phyloP scores from a whole-genome alignment of 2,113 vertebrate genomes.

The Paedocypris sp. region DNA sequence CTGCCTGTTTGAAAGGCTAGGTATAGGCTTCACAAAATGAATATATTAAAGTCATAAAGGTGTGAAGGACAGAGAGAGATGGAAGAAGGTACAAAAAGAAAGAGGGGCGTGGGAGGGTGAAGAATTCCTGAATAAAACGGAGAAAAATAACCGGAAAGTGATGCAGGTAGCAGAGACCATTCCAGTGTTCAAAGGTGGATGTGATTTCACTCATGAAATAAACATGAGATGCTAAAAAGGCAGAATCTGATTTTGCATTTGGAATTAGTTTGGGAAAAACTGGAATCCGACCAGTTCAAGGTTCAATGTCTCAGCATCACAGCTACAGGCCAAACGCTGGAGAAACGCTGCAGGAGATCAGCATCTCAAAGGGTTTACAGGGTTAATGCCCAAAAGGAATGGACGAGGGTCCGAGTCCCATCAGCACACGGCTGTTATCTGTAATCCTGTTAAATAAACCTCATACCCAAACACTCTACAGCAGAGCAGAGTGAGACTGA shows the following conservation, averaged over 20 bases:
- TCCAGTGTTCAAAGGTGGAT: constrained; percentile 22
- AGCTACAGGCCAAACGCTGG: constrained; percentile 23
- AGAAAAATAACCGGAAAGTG: constrained; percentile 27
- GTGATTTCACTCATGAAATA: constrained; percentile 15
- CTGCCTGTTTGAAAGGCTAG: constrained; percentile 79
- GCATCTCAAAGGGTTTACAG: constrained; percentile 18
- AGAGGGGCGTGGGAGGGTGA: no score
- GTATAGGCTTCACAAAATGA: constrained; percentile 82
- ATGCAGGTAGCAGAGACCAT: constrained; percentile 1
- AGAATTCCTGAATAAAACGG: no score
- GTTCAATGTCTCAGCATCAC: constrained; percentile 25
- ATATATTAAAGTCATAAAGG: constrained; percentile 53
- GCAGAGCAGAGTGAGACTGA: background rate
- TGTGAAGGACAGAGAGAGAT: constrained; percentile 31
- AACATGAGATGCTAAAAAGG: constrained; percentile 18
- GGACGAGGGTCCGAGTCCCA: constrained; percentile 17
- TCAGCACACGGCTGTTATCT: constrained; percentile 27
- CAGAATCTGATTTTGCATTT: constrained; percentile 16
- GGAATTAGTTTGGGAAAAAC: constrained; percentile 11
- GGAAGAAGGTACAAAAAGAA: constrained; percentile 47
- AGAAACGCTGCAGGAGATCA: constrained; percentile 4
- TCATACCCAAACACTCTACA: constrained; percentile 7
- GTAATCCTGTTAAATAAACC: constrained; percentile 16
- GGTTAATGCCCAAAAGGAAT: constrained; percentile 27
- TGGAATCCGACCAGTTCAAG: constrained; percentile 30